Conservation (phyloP, 2,113 vertebrate genomes). For the Varanus salvator region DNA sequence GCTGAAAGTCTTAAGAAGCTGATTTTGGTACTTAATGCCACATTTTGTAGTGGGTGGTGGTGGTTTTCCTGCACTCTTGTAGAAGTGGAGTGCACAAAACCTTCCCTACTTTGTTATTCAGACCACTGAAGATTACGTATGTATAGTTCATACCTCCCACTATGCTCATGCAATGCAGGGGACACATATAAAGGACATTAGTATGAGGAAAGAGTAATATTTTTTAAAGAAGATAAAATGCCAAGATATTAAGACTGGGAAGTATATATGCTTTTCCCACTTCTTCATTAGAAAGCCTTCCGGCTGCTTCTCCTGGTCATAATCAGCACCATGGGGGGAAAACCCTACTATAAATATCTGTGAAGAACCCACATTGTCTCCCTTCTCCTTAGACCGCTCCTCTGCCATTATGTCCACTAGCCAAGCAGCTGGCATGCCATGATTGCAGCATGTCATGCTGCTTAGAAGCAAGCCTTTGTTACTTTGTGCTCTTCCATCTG, state of each 20-base stretch:
- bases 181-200: conserved; percentile 17
- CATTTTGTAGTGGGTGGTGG: background rate
- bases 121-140: background rate
- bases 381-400: background rate
- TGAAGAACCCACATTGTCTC: background rate
- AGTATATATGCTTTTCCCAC: background rate
- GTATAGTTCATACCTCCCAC: background rate
- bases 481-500: conserved; percentile 3
- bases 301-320: background rate
- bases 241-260: background rate
- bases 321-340: background rate
- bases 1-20: background rate
- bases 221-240: background rate
- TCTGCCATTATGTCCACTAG: background rate
- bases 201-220: conserved; percentile 18
- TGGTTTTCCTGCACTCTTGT: no score
- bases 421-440: background rate
- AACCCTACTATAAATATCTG: background rate
- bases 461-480: background rate
- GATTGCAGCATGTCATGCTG: background rate
- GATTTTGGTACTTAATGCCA: background rate
- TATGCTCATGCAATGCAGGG: background rate
- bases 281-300: background rate
- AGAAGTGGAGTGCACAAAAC: background rate
- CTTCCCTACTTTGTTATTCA: background rate